phyloP scores from a whole-genome alignment of 2,113 vertebrate species.

The Pelecanus crispus region DNA sequence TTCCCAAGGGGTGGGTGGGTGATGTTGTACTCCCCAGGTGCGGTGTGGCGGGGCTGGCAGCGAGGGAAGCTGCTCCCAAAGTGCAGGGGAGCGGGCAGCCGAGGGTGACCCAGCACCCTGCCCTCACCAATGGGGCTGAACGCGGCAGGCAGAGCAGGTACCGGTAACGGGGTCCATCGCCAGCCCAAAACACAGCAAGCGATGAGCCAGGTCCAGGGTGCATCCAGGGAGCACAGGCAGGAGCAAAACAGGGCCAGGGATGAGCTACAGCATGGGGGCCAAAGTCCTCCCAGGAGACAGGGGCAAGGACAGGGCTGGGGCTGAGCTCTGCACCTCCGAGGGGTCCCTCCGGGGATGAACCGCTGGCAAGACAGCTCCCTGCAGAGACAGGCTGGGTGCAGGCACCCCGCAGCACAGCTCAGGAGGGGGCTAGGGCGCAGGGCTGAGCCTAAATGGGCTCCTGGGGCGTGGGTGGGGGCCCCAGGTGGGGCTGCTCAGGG shows the following conservation, averaged over 20 bases:
- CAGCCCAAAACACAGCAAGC: not conserved
- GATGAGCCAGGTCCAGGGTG: not conserved
- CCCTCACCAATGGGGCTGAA: not conserved
- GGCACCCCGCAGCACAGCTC: fast-evolving
- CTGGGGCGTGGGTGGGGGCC: not conserved
- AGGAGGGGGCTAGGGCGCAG: fast-evolving
- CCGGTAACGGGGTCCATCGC: fast-evolving
- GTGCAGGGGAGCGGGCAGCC: not conserved
- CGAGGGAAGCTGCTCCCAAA: not conserved
- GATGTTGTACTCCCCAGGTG: fast-evolving
- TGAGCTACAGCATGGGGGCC: not conserved
- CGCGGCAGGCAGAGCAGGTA: too few species aligned
- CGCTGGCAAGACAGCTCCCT: not conserved
- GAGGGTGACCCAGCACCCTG: not conserved
- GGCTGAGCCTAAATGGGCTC: not conserved
- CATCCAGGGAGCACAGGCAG: not conserved
- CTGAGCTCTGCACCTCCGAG: not conserved
- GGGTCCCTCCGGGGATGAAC: not conserved
- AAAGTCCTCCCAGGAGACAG: not conserved
- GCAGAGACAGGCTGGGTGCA: not conserved
- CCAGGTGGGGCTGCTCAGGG: not conserved
- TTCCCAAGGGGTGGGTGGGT: not conserved
- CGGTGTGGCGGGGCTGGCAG: not conserved
- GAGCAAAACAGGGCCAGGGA: not conserved
- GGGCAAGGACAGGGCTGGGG: not conserved